A percentile compares a stretch with the other conserved stretches of the same genome.
phyloP scores from a whole-genome alignment of 2,113 vertebrate genomes.

The Sylvia atricapilla region DNA sequence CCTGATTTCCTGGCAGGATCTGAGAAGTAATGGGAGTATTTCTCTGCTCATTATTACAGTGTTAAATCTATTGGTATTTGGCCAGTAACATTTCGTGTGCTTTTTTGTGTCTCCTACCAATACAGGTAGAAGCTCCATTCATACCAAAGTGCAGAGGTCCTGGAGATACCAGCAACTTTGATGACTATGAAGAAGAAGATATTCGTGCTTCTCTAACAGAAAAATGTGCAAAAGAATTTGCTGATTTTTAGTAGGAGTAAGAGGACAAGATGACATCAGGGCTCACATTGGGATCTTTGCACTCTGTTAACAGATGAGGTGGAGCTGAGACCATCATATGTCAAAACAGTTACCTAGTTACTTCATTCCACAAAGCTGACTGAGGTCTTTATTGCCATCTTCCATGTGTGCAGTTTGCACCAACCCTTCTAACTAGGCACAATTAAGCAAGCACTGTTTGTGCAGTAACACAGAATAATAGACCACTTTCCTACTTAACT shows the following conservation, averaged over 20 bases:
- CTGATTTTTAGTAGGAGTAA: conserved; percentile 89
- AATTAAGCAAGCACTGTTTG: conserved; percentile 85
- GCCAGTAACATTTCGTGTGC: neutral
- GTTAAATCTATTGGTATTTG: neutral
- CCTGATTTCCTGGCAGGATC: neutral
- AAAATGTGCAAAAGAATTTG: conserved; percentile 98
- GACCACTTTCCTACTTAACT: conserved; percentile 79
- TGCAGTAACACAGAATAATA: conserved; percentile 85
- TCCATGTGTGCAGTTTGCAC: conserved; percentile 87
- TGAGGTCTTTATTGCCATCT: conserved; percentile 89
- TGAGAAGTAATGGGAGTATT: neutral
- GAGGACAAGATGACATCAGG: conserved; percentile 76
- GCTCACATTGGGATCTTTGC: conserved; percentile 87
- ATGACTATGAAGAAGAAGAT: conserved; percentile 98
- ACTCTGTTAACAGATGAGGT: conserved; percentile 85
- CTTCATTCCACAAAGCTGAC: conserved; percentile 91
- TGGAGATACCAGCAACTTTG: conserved; percentile 98
- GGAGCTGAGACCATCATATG: conserved; percentile 85
- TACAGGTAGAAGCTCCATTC: conserved; percentile 96
- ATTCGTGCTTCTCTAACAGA: conserved; percentile 96
- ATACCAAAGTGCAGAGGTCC: conserved; percentile 99
- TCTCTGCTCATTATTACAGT: neutral
- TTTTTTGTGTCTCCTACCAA: neutral
- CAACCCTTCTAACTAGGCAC: conserved; percentile 87
- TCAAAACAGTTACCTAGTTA: conserved; percentile 87